phyloP scores from a whole-genome alignment of 2,888 invertebrate genomes.

The Pristionchus arcanus region DNA sequence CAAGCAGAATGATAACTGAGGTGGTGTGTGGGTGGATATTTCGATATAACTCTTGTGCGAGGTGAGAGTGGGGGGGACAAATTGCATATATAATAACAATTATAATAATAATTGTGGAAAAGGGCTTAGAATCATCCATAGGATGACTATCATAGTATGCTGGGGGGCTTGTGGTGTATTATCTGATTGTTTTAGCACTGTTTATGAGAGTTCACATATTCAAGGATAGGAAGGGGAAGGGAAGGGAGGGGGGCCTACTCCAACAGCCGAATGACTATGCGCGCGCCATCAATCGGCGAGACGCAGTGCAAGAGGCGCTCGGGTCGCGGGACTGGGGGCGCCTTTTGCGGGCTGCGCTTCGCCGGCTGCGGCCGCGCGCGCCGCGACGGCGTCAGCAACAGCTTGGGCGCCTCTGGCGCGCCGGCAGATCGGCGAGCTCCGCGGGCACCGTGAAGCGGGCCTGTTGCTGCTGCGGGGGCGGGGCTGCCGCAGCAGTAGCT shows the following conservation, averaged over 20 bases:
- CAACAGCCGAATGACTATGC: conserved; percentile 16
- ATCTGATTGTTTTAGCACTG: neutral
- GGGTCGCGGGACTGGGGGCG: neutral
- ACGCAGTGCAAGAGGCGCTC: conserved; percentile 34
- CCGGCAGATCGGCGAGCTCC: conserved; percentile 42
- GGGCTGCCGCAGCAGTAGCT: neutral
- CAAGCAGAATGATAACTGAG: conserved; percentile 21
- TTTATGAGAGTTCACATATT: neutral
- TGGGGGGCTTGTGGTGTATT: neutral
- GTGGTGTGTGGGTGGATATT: neutral
- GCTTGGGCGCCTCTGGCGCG: neutral
- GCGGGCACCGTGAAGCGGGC: conserved; percentile 32
- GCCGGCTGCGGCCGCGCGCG: neutral
- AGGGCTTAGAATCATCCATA: too few species aligned
- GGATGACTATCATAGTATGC: conserved; percentile 6
- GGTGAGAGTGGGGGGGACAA: neutral
- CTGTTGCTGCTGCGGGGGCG: too few species aligned
- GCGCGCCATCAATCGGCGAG: conserved; percentile 45
- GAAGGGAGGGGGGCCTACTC: neutral
- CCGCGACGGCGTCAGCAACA: neutral
- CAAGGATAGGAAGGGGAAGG: neutral
- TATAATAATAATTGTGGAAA: too few species aligned
- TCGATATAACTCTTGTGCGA: conserved; percentile 27
- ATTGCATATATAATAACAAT: neutral
- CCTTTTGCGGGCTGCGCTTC: too few species aligned